Evolutionary conservation across 2,888 invertebrate species (phyloP), one percentile per base, ranked within the genome.

Genomic region (Lathronympha strigana): DNA sequence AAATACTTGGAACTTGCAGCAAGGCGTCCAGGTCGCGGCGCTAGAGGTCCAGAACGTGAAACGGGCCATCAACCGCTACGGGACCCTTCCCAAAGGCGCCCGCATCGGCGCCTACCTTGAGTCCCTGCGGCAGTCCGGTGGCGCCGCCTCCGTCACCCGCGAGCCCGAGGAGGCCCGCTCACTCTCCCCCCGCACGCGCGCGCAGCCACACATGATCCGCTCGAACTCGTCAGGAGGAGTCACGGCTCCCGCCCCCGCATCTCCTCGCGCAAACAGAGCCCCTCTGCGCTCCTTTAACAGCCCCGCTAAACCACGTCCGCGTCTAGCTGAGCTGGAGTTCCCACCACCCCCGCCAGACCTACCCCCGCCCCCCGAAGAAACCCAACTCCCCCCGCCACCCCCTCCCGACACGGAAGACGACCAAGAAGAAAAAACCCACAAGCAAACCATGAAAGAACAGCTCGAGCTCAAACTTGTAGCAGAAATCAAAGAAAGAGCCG

Each of bases 91-190:
- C 0, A 99, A 99, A 88, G 98, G 97, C 53, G 98, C 98, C 9
- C 94, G 99, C 71, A 99, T 99, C 75, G 98, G 98, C 31, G 99
- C 98, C 5, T 99, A 98, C 87, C 91, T 99, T 61, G 98, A 99
- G 86, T 98, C 98, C 4, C 93, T 99, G 78, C 94, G 97, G 49
- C 96, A 97, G 80, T 64, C 64, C 51, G 67, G 75, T 69, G 66
- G 69, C 57, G 67, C 67, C 28, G 50, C 54, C 73, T 76, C 54
- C 25, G 66, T 69, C 66, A 57, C 95, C 95, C 67, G 90, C 23
- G 69, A 61, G 38, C 69, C 64, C 4, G 85, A 85, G 63, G 84
- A 87, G 73, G 86, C 84, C 64, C 87, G 94, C 67, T 94, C 94
- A 19, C 87, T 95, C 28, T 95, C 95, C 0, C 95, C 95, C 38